A percentile compares a stretch with the other conserved stretches of the same genome.
Conservation (phyloP, 2,888 invertebrate genomes). For the Calameuta filiformis region DNA sequence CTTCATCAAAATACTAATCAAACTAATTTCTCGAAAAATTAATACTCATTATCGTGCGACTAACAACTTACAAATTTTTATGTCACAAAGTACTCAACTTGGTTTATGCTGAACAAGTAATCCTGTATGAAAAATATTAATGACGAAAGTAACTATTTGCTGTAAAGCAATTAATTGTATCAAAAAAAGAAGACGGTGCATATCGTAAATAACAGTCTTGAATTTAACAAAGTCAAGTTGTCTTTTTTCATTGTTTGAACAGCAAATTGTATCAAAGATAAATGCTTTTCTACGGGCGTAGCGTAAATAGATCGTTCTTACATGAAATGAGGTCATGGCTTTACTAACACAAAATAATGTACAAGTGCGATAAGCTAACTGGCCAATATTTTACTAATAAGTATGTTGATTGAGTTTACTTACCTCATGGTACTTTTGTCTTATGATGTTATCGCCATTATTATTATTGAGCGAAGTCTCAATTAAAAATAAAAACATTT, state of each 20-base stretch:
- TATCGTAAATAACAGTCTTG: not conserved
- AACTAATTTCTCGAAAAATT: not conserved
- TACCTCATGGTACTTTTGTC: not conserved
- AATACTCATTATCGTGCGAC: not conserved
- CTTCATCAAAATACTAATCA: not conserved
- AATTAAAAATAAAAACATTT: not conserved
- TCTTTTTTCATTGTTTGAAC: not conserved
- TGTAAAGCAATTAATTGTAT: not conserved
- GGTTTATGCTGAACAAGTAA: not conserved
- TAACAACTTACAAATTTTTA: not conserved
- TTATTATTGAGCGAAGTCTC: not conserved
- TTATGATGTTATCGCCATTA: not conserved
- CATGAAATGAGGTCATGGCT: not conserved
- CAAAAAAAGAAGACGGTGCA: not conserved
- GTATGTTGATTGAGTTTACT: not conserved
- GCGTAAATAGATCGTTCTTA: not conserved
- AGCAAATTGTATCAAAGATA: not conserved
- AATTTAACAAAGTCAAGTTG: not conserved
- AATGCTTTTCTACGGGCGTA: not conserved
- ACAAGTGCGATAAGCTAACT: not conserved
- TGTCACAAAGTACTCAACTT: not conserved
- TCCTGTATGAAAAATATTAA: not conserved
- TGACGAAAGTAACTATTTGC: not conserved
- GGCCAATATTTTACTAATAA: not conserved
- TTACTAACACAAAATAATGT: not conserved